phyloP scores from a whole-genome alignment of 23 tunicate species.

The Corella eumyota region DNA sequence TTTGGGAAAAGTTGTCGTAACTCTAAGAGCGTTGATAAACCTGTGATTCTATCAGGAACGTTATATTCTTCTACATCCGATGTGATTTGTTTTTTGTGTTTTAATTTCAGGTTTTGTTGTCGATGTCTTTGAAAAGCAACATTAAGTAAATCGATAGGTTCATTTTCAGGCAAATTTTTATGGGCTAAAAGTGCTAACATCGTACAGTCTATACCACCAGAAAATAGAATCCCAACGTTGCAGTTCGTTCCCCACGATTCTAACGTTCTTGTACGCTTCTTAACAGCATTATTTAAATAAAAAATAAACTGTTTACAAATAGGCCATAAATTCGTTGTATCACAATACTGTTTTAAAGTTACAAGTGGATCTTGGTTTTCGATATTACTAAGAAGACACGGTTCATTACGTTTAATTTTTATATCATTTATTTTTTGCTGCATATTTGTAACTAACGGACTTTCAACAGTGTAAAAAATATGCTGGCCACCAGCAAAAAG shows the following conservation, averaged over 20 bases:
- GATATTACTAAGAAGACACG: too few relatives aligned
- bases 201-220: constrained; percentile 93
- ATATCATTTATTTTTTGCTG: too few relatives aligned
- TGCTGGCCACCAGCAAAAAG: too few relatives aligned
- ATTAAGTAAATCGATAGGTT: constrained; percentile 65
- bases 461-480: too few relatives aligned
- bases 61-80: constrained; percentile 3
- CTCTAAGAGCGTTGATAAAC: constrained; percentile 34
- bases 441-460: too few relatives aligned
- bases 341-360: constrained; percentile 7
- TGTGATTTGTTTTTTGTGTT: background rate
- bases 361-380: constrained; percentile 4
- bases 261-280: constrained; percentile 14
- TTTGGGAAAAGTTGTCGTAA: constrained; percentile 38
- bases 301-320: constrained; percentile 18
- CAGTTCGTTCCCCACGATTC: constrained; percentile 8
- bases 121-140: constrained; percentile 50
- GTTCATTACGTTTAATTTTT: too few relatives aligned
- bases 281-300: constrained; percentile 20
- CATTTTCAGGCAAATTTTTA: constrained; percentile 14
- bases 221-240: constrained; percentile 60
- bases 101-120: background rate
- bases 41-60: constrained; percentile 76
- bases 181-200: constrained; percentile 66
- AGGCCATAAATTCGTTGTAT: constrained; percentile 13